phyloP scores from a whole-genome alignment of 2,888 invertebrate genomes.

The Aethes cnicana region DNA sequence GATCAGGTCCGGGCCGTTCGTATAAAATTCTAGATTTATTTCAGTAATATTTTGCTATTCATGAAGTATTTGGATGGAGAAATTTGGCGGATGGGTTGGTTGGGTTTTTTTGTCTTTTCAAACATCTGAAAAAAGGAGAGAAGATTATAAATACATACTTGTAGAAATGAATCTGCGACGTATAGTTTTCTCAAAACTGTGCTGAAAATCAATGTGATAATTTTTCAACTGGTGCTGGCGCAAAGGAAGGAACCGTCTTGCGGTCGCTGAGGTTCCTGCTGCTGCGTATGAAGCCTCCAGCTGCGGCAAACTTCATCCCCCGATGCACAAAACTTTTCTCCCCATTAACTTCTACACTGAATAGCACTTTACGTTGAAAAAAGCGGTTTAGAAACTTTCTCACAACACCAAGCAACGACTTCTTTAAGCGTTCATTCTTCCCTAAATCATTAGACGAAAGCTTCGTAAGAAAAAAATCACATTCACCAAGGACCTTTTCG shows the following conservation, averaged over 20 bases:
- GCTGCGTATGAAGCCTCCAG: too few relatives aligned
- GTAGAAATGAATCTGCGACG: too few relatives aligned
- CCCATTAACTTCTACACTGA: slow-evolving; percentile 19
- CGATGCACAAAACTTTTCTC: slow-evolving; percentile 24
- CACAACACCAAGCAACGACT: not conserved
- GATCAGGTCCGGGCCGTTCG: not conserved
- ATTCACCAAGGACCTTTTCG: not conserved
- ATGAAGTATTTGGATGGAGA: not conserved
- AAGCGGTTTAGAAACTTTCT: slow-evolving; percentile 20
- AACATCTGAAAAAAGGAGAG: too few relatives aligned
- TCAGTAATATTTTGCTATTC: not conserved
- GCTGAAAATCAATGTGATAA: too few relatives aligned
- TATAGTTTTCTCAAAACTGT: too few relatives aligned
- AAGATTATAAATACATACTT: too few relatives aligned
- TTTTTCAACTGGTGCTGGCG: too few relatives aligned
- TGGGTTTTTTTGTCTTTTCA: too few relatives aligned
- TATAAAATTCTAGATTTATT: not conserved
- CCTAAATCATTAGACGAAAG: too few relatives aligned
- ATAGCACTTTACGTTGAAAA: slow-evolving; percentile 24
- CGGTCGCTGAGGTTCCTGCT: too few relatives aligned
- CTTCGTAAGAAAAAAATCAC: too few relatives aligned
- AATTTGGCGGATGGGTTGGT: not conserved
- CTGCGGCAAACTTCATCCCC: slow-evolving; percentile 4
- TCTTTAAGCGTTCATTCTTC: not conserved
- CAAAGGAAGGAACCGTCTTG: too few relatives aligned